These are phyloP conservation scores for Archivesica marissinica DNA, from an alignment of 1,140 invertebrate species.

Conservation along the genomic window DNA sequence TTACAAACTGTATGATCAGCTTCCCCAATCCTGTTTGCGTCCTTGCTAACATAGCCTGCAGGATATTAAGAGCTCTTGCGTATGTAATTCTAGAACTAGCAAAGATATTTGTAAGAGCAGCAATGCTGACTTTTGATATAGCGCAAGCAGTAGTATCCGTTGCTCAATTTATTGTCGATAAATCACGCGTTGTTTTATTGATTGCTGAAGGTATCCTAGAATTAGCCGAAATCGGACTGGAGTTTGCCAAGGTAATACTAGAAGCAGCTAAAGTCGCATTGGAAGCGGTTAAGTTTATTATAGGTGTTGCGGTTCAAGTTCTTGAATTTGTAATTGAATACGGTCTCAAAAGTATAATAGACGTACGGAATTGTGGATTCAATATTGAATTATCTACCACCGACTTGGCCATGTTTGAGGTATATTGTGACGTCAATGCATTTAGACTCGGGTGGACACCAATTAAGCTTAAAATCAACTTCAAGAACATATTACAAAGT, in stretches of 20 bases:
- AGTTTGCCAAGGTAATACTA: conserved; percentile 27
- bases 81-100: conserved; percentile 41
- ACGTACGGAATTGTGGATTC: conserved; percentile 61
- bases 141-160: conserved; percentile 44
- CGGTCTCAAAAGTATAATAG: conserved; percentile 40
- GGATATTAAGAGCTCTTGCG: conserved; percentile 19
- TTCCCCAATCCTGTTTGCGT: conserved; percentile 49
- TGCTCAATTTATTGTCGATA: conserved; percentile 55
- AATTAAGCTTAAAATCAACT: conserved; percentile 39
- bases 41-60: conserved; percentile 37
- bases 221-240: conserved; percentile 16
- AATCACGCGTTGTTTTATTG: conserved; percentile 24
- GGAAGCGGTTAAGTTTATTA: conserved; percentile 47
- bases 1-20: conserved; percentile 50
- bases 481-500: conserved; percentile 54
- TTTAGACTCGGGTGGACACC: conserved; percentile 43
- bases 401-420: conserved; percentile 50
- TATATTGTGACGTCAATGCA: conserved; percentile 58
- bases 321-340: conserved; percentile 42
- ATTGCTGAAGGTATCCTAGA: conserved; percentile 32
- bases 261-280: conserved; percentile 34
- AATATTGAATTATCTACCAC: conserved; percentile 44
- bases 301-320: conserved; percentile 25
- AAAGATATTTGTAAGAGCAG: conserved; percentile 40
- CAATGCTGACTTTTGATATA: conserved; percentile 39